Base-by-base conservation (phyloP, 2,888 invertebrate genomes). In the Nycteola revayana region DNA sequence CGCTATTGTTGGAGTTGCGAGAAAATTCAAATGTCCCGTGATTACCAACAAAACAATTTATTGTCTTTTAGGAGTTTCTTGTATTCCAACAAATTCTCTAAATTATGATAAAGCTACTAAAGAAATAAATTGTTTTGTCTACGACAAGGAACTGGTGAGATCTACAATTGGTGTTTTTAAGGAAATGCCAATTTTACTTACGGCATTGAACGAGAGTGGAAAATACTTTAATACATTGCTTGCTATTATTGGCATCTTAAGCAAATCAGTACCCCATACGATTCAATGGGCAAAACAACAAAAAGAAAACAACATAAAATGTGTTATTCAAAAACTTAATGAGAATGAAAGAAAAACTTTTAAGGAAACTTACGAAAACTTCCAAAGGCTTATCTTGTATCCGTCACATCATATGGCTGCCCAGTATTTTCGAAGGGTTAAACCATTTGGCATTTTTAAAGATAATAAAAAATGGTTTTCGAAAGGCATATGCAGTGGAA, bases 1-100 rank as follows among this genome's bases (percentile, higher is more conserved):
- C 38, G 47, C 48, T 0, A 46, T 70, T 2, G 25, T 68, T 1
- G 49, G 38, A 11, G 31, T 61, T 1, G 61, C 65, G 7, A 56
- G 38, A 31, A 41, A 44, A 25, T 42, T 49, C 3, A 41, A 51
- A 3, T 65, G 60, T 29, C 62, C 67, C 3, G 50, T 70, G 6
- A 11, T 70, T n/a, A 70, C 62, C 0, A 36, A 50, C 11, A 53
- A 56, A 7, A 11, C 60, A 8, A 67, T 68, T 21, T 61, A 60
- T 24, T 49, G 49, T 25, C 39, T 67, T 9, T 56, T 45, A 20
- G 44, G 50, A 8, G 48, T 56, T 5, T 46, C 58, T 0, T 58
- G 58, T 18, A 49, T 58, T 10, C 29, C 27, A 11, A 24, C 27
- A 1, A 28, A 40, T 20, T 40, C 39, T 7, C 10, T 56, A 4